Conservation (phyloP, 1,140 invertebrate genomes). For the Brachionus rubens region DNA sequence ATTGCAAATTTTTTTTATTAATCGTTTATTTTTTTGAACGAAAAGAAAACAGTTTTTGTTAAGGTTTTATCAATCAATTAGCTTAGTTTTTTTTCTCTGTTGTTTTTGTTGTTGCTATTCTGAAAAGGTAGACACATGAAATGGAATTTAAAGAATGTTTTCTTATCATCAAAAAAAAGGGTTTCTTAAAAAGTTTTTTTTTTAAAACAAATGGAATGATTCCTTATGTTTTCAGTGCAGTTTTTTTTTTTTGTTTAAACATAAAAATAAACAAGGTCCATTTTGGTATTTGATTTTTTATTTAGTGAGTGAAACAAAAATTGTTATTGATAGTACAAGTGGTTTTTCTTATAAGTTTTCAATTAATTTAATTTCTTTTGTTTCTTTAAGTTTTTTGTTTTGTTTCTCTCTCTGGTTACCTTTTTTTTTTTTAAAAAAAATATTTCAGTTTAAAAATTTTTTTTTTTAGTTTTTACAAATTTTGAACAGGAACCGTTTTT, state of each 20-base stretch:
- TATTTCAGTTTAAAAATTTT: too few species aligned
- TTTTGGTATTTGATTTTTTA: neutral
- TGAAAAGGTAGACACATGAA: neutral
- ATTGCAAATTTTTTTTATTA: too few species aligned
- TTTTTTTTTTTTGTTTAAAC: too few species aligned
- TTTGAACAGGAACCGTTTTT: too few species aligned
- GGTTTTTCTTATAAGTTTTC: neutral
- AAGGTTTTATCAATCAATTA: neutral
- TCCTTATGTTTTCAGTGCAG: neutral
- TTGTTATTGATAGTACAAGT: neutral
- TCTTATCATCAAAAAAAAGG: neutral
- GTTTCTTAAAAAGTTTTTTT: constrained; percentile 1
- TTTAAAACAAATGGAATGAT: neutral
- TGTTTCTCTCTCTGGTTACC: too few species aligned
- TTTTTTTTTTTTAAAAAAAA: too few species aligned
- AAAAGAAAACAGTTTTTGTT: too few species aligned
- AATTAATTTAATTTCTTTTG: constrained; percentile 6
- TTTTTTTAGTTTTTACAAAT: too few species aligned
- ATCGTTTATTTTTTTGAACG: neutral
- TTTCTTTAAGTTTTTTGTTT: neutral
- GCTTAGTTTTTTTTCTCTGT: neutral
- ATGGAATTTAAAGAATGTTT: constrained; percentile 35
- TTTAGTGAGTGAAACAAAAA: neutral
- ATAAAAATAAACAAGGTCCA: neutral
- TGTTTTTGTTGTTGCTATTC: neutral